Percentiles rank a stretch among this genome's conserved stretches.
phyloP scores from a whole-genome alignment of 2,797 vertebrate genomes.

The Neosilurus hyrtlii region DNA sequence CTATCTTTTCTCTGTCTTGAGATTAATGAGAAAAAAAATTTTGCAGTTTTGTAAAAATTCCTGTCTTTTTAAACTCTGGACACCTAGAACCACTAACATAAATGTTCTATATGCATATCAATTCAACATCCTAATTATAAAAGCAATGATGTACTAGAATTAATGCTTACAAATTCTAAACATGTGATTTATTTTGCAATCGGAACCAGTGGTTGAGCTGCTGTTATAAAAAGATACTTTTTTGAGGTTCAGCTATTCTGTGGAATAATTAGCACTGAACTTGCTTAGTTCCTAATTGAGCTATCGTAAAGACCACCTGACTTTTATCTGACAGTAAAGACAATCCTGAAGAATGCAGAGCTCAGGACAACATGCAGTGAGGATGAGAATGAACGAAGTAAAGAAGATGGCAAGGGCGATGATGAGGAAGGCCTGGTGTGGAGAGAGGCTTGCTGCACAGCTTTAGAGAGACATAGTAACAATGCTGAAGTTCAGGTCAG shows the following conservation, averaged over 20 bases:
- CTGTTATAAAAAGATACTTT: neutral
- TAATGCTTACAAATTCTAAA: neutral
- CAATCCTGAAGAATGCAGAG: constrained; percentile 85
- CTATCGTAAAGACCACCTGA: neutral
- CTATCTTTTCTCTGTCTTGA: neutral
- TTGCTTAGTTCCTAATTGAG: neutral
- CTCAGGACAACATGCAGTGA: constrained; percentile 71
- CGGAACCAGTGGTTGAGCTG: neutral
- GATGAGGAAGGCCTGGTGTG: constrained; percentile 73
- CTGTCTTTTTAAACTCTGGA: neutral
- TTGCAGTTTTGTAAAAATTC: neutral
- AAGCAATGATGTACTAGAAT: neutral
- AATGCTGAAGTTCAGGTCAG: constrained; percentile 82
- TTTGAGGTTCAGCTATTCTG: neutral
- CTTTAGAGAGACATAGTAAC: constrained; percentile 82
- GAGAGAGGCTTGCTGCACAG: constrained; percentile 84
- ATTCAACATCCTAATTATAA: neutral
- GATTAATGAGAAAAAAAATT: neutral
- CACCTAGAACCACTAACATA: neutral
- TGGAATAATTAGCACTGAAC: neutral
- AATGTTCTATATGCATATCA: neutral
- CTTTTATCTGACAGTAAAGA: constrained; percentile 75
- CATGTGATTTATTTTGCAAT: neutral
- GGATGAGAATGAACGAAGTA: constrained; percentile 71
- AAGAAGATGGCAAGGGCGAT: constrained; percentile 68